A percentile compares a stretch with the other conserved stretches of the same genome.
Evolutionary conservation across 53 echinoderm and acorn worm genomes (phyloP).

Genomic region (Pentamera pediparva): DNA sequence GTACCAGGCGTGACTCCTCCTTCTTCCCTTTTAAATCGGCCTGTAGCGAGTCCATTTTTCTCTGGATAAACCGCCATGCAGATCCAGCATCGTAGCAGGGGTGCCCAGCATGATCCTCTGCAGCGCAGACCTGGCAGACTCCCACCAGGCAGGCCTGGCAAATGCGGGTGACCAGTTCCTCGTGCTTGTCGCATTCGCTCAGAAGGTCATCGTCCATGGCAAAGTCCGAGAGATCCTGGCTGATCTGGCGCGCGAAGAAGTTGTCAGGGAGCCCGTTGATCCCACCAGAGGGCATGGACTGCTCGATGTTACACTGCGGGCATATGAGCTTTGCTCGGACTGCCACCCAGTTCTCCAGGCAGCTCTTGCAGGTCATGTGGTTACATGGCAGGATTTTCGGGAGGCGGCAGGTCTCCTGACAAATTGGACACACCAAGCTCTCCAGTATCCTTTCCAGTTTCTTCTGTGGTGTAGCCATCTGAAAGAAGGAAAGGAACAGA

Average conservation of each 20-base stretch:
- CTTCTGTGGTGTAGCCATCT: slow-evolving; percentile 26
- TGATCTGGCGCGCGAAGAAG: slow-evolving; percentile 8
- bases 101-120: background rate
- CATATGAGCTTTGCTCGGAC: slow-evolving; percentile 18
- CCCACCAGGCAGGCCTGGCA: slow-evolving; percentile 16
- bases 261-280: slow-evolving; percentile 18
- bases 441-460: slow-evolving; percentile 22
- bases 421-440: slow-evolving; percentile 26
- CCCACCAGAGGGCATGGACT: slow-evolving; percentile 12
- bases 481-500: background rate
- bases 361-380: slow-evolving; percentile 25
- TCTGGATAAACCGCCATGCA: slow-evolving; percentile 18
- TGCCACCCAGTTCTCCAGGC: slow-evolving; percentile 23
- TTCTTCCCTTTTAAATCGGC: slow-evolving; percentile 21
- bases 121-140: slow-evolving; percentile 25
- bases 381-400: slow-evolving; percentile 29
- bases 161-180: slow-evolving; percentile 13
- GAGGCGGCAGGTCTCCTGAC: slow-evolving; percentile 14
- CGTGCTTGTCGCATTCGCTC: slow-evolving; percentile 18
- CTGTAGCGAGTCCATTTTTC: slow-evolving; percentile 4
- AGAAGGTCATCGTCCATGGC: slow-evolving; percentile 9
- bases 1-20: slow-evolving; percentile 16
- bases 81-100: slow-evolving; percentile 22
- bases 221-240: slow-evolving; percentile 18
- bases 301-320: slow-evolving; percentile 28